Percentiles rank a stretch among this genome's conserved stretches.
phyloP scores from a whole-genome alignment of 2,888 invertebrate genomes.

The Epistrophella euchroma region DNA sequence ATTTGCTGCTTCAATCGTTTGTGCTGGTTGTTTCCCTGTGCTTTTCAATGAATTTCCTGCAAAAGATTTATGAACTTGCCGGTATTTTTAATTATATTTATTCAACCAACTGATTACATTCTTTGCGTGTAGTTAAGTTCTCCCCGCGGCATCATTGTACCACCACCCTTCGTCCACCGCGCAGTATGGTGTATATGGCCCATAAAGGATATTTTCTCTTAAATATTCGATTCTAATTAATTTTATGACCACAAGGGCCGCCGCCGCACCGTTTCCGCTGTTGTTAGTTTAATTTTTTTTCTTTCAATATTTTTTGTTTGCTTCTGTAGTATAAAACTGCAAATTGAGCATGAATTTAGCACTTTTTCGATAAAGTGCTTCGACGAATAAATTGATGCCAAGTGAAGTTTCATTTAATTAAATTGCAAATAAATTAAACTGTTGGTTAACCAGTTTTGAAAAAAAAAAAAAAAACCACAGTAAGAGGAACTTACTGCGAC shows the following conservation, averaged over 20 bases:
- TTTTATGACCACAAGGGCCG: slow-evolving; percentile 43
- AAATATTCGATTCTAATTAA: slow-evolving; percentile 68
- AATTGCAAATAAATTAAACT: slow-evolving; percentile 70
- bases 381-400: slow-evolving; percentile 62
- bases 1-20: slow-evolving; percentile 57
- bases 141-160: slow-evolving; percentile 34
- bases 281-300: slow-evolving; percentile 26
- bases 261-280: slow-evolving; percentile 19
- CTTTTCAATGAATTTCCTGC: slow-evolving; percentile 51
- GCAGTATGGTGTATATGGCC: too few species aligned
- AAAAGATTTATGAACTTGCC: slow-evolving; percentile 70
- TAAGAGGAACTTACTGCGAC: neutral
- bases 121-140: slow-evolving; percentile 67
- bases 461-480: neutral
- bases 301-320: neutral
- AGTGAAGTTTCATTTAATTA: slow-evolving; percentile 64
- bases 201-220: slow-evolving; percentile 58
- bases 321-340: slow-evolving; percentile 44
- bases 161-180: neutral
- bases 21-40: slow-evolving; percentile 43
- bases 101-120: slow-evolving; percentile 54
- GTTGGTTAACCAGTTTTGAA: slow-evolving; percentile 60
- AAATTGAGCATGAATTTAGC: slow-evolving; percentile 69
- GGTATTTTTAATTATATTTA: slow-evolving; percentile 71
- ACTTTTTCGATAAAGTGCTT: slow-evolving; percentile 19